Conservation (phyloP, 2,888 invertebrate genomes). For the Caenorhabditis auriculariae region DNA sequence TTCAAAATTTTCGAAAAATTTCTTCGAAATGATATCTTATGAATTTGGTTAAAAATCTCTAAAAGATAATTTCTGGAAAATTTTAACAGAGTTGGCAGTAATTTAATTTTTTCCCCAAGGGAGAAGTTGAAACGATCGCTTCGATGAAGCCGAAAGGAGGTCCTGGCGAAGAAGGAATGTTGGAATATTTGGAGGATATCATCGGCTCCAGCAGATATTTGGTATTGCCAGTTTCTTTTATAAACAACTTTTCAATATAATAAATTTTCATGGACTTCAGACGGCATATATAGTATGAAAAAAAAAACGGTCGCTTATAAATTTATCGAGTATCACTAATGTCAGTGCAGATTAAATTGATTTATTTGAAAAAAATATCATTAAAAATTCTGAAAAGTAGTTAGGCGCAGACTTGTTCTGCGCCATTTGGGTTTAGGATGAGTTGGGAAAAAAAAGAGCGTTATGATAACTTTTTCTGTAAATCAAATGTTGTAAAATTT, state of each 20-base stretch:
- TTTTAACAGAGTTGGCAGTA: background rate
- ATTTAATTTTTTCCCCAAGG: conserved; percentile 69
- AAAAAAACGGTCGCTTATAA: too few relatives aligned
- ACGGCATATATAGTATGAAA: too few relatives aligned
- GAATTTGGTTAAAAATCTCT: background rate
- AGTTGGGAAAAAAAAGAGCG: too few relatives aligned
- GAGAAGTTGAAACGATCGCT: conserved; percentile 97
- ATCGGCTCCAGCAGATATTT: conserved; percentile 74
- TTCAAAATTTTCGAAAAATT: background rate
- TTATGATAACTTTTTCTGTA: background rate
- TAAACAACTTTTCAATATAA: too few relatives aligned
- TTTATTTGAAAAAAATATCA: too few relatives aligned
- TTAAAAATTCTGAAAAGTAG: background rate
- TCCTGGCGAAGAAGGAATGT: conserved; percentile 83
- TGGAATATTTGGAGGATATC: conserved; percentile 97
- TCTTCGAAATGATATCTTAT: background rate
- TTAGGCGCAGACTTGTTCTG: too few relatives aligned
- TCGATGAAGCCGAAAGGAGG: conserved; percentile 95
- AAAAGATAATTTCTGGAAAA: background rate
- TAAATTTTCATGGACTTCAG: too few relatives aligned
- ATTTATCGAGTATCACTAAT: background rate
- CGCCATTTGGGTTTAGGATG: too few relatives aligned
- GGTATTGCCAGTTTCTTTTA: too few relatives aligned
- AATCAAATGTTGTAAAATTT: background rate
- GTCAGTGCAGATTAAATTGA: background rate